phyloP scores from a whole-genome alignment of 2,888 invertebrate species.

The Tiliacea aurago region DNA sequence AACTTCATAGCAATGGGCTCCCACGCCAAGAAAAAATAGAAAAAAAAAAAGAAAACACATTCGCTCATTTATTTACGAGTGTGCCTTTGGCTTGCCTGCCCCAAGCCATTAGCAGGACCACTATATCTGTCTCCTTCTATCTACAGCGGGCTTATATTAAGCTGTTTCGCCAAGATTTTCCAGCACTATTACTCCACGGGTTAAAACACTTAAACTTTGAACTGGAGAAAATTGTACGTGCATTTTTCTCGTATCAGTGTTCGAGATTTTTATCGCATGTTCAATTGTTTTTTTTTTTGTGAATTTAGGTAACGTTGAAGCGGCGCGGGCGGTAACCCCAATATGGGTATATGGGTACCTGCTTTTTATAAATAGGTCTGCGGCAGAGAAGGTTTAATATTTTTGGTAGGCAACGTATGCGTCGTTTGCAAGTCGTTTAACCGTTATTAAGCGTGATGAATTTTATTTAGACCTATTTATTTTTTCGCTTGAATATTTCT shows the following conservation, averaged over 20 bases:
- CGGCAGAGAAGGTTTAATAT: conserved; percentile 52
- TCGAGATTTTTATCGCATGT: conserved; percentile 57
- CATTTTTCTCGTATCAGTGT: conserved; percentile 67
- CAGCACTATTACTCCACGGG: conserved; percentile 75
- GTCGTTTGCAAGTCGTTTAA: conserved; percentile 53
- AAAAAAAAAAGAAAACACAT: conserved; percentile 77
- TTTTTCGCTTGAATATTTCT: conserved; percentile 33
- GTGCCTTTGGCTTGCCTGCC: conserved; percentile 80
- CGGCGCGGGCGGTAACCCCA: conserved; percentile 36
- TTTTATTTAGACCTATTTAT: conserved; percentile 54
- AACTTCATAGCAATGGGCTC: conserved; percentile 64
- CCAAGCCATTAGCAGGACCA: conserved; percentile 82
- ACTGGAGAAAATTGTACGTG: conserved; percentile 66
- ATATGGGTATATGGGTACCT: conserved; percentile 40
- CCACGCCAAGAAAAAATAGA: conserved; percentile 73
- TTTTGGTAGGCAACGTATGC: conserved; percentile 48
- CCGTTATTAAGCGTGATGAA: conserved; percentile 55
- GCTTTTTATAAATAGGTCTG: conserved; percentile 60
- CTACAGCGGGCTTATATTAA: conserved; percentile 70
- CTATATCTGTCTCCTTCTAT: conserved; percentile 76
- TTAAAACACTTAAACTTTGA: conserved; percentile 81
- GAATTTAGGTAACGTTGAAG: conserved; percentile 43
- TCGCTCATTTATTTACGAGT: conserved; percentile 85
- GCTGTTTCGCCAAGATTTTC: conserved; percentile 79
- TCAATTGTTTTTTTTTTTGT: conserved; percentile 65